Evolutionary conservation across 2,797 vertebrate species (phyloP).

Genomic region (Anniella stebbinsi): DNA sequence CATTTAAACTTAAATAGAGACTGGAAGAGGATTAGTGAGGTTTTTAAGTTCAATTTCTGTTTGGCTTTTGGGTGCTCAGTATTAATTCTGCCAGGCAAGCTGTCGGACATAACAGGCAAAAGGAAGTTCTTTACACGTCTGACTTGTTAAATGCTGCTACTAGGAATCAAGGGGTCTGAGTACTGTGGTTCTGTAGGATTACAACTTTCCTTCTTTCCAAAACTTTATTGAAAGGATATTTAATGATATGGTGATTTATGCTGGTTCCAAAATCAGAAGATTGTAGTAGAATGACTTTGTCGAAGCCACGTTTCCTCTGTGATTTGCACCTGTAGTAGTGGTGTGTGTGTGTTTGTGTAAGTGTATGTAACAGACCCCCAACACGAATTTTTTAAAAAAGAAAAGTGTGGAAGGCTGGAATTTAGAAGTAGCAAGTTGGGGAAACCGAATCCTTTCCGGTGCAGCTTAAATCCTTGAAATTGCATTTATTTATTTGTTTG

Average conservation of each 20-base stretch:
- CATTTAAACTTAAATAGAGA: slow-evolving; percentile 11
- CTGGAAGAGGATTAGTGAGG: background rate
- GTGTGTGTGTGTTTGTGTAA: no score
- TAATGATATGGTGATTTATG: background rate
- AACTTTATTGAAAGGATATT: background rate
- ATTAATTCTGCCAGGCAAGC: background rate
- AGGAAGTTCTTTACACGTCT: background rate
- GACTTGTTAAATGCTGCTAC: fast-evolving
- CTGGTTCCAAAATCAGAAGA: fast-evolving
- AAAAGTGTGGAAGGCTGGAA: background rate
- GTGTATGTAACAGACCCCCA: background rate
- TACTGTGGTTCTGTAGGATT: fast-evolving
- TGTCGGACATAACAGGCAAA: slow-evolving; percentile 8
- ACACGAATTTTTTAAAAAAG: background rate
- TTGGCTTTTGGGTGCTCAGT: slow-evolving; percentile 33
- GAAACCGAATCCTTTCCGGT: background rate
- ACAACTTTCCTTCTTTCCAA: background rate
- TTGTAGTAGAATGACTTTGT: background rate
- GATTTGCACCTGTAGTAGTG: background rate
- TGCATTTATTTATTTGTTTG: background rate
- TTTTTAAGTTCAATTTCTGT: background rate
- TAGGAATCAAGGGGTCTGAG: slow-evolving; percentile 16
- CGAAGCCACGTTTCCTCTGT: background rate
- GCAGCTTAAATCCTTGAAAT: background rate
- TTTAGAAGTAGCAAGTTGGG: background rate